Percentiles rank a stretch among this genome's conserved stretches.
Evolutionary conservation across 2,888 invertebrate species (phyloP).

Genomic region (Myopa testacea): DNA sequence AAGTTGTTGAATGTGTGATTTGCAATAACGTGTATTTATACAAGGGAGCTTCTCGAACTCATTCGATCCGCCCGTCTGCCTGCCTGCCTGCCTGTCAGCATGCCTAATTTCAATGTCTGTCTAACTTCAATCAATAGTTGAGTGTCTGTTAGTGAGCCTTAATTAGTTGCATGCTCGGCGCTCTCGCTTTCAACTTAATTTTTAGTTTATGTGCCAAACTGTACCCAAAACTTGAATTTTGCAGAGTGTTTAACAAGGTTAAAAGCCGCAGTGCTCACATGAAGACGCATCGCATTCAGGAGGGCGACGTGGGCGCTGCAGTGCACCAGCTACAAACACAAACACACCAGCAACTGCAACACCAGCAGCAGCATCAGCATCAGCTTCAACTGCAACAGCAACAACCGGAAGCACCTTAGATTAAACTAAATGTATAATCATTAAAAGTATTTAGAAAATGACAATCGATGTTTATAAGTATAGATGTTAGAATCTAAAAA

Average conservation of each 20-base stretch:
- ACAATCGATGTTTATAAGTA: slow-evolving; percentile 47
- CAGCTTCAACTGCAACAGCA: slow-evolving; percentile 41
- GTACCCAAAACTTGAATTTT: slow-evolving; percentile 50
- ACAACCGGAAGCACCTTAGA: slow-evolving; percentile 41
- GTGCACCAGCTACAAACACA: slow-evolving; percentile 42
- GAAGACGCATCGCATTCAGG: slow-evolving; percentile 96
- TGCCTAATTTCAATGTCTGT: no score
- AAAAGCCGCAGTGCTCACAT: slow-evolving; percentile 99
- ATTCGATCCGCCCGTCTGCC: no score
- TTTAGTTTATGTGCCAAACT: no score
- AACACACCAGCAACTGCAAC: slow-evolving; percentile 45
- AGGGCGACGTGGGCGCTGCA: slow-evolving; percentile 60
- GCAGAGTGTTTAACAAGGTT: slow-evolving; percentile 96
- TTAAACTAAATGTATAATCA: slow-evolving; percentile 1
- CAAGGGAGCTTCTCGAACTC: no score
- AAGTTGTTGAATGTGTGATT: no score
- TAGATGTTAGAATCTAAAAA: neutral
- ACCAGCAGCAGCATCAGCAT: slow-evolving; percentile 40
- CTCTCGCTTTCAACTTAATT: no score
- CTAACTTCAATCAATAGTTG: no score
- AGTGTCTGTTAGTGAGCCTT: no score
- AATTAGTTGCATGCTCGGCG: no score
- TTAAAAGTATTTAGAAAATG: slow-evolving; percentile 41
- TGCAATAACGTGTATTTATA: no score
- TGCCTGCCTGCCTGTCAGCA: no score